Evolutionary conservation across 30 jellyfish, hydroid and myxozoan species (phyloP), one percentile per base, ranked within the genome.

Genomic region (Sanderia malayensis): DNA sequence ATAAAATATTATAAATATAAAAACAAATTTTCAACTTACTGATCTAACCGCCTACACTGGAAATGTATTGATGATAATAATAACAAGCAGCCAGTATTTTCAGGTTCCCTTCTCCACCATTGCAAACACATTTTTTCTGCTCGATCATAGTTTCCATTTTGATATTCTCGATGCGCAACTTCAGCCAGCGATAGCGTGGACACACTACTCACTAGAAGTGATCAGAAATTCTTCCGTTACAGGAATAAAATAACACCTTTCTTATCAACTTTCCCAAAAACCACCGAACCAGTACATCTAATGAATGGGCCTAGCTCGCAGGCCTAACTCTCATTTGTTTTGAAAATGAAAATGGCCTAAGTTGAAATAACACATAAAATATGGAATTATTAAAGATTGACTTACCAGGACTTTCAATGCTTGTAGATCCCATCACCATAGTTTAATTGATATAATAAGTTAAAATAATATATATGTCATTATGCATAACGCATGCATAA

Each of bases 31-130:
- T 4, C 4, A 55, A 81, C 97, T 81, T 45, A 88, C 97, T 90
- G 96, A 69, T 90, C 97, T 7, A 90, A 86, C 57, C 95, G 74
- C 28, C 97, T 71, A 58, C 97, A 90, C 67, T 90, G 97, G 58
- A 90, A 90, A 59, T 90, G 97, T 57, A 90, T 90, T 23, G 97
- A 90, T 63, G 97, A 90, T 73, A 90, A 72, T 72, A 90, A 78
- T 66, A 90, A 79, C 77, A 90, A 69, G 62, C 97, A 90, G 23
- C 97, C 97, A 46, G 97, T 90, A 61, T 89, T 90, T 47, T 90
- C 97, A 4, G 97, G 94, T 59, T 90, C 97, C 46, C 97, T 84
- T 55, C 97, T 75, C 99, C 96, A 92, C 99, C 99, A 92, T 66
- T 92, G 99, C 88, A 79, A 82, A 58, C 99, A 92, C 81, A 84